Evolutionary conservation across 2,113 vertebrate genomes (phyloP).

Genomic region (Centropristis striata): DNA sequence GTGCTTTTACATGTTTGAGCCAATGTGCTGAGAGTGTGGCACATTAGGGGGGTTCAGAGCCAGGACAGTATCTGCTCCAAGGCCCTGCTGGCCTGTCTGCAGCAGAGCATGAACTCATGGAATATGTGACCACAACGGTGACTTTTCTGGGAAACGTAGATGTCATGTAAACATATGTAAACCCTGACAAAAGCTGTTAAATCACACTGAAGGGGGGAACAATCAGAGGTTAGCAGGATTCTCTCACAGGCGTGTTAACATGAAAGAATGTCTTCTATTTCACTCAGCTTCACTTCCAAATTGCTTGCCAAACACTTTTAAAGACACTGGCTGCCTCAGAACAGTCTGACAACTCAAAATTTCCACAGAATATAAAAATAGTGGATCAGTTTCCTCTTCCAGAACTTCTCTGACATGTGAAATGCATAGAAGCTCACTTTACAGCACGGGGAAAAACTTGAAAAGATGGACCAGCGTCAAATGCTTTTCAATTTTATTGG

Average conservation of each 20-base stretch:
- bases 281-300: background rate
- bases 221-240: background rate
- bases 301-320: background rate
- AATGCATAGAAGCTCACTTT: background rate
- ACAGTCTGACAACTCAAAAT: background rate
- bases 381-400: background rate
- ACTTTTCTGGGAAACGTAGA: constrained; percentile 18
- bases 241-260: background rate
- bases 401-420: background rate
- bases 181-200: background rate
- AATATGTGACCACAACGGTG: constrained; percentile 44
- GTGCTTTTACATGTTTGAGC: constrained; percentile 32
- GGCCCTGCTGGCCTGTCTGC: constrained; percentile 3
- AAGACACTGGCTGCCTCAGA: background rate
- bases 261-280: constrained; percentile 6
- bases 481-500: background rate
- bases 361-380: background rate
- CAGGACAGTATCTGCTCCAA: constrained; percentile 42
- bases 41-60: constrained; percentile 42
- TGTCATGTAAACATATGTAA: constrained; percentile 8
- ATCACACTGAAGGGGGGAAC: background rate
- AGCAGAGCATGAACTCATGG: constrained; percentile 47
- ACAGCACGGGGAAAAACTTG: background rate
- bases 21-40: constrained; percentile 18
- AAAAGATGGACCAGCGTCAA: background rate